Evolutionary conservation across 2,888 invertebrate species (phyloP), one percentile per base, ranked within the genome.

Genomic region (Eulithis prunata): DNA sequence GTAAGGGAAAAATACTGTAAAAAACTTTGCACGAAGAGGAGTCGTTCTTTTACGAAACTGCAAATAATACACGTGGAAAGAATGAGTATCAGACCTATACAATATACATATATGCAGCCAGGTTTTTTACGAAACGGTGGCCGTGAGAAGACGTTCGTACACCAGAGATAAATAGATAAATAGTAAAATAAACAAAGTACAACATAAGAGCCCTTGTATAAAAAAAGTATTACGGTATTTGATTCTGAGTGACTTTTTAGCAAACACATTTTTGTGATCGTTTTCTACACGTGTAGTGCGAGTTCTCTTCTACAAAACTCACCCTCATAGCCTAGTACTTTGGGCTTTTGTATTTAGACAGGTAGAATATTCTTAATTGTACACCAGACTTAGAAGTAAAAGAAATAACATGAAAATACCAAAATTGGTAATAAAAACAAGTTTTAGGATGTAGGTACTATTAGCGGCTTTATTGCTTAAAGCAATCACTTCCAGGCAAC

Each of bases 191-290:
- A 41, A 41, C 8, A 41, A 41, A 10, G 41, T 10, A 41, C 0
- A 32, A 32, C 32, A 41, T 5, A 41, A 41, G 41, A 41, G 38
- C 38, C 5, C 21, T 21, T 21, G 38, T 38, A 38, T 38, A 38
- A 38, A 38, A 2, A 14, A 12, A 12, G 21, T 28, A 52, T 72
- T 75, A 84, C 85, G 21, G 21, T 21, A 21, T n/a, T n/a, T n/a
- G n/a, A n/a, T n/a, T n/a, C n/a, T n/a, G 85, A 86, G 82, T 83
- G 84, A 85, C 71, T 79, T 82, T 79, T 79, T 75, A 82, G 79
- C 73, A 71, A 77, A 54, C 41, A 46, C 32, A 55, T 59, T 51
- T 60, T 56, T 47, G 14, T 12, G 51, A 21, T 56, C 46, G 38
- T 32, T 13, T 52, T 36, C 62, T 49, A 58, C 32, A 12, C 54